Evolutionary conservation across 2,888 invertebrate genomes (phyloP), one percentile per base, ranked within the genome.

Genomic region (Scelioninae gen. 1): DNA sequence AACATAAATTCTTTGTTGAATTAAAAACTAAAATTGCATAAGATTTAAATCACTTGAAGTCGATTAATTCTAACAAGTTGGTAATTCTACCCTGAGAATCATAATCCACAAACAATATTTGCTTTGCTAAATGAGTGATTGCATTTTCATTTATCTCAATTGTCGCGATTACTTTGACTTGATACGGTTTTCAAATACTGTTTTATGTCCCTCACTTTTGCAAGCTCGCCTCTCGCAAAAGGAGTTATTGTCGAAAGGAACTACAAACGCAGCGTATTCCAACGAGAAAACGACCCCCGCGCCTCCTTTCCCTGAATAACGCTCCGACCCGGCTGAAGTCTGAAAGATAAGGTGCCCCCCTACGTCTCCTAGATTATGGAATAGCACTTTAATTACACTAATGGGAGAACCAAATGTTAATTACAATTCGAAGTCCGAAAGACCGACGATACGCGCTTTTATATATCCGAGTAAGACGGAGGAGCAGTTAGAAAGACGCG

Each of bases 361-460:
- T 88, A 84, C 89, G 88, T 89, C 91, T 91, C 93, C 93, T 93
- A 93, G 93, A 94, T 94, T 94, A 94, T 93, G 93, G 93, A 94
- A 94, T 93, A 94, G 94, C 94, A 94, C 94, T 95, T 95, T 95
- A 95, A 95, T 95, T 95, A 95, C 94, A 94, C 95, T 95, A 95
- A 95, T 95, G 95, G 95, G 93, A 93, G 94, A 94, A 94, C 94
- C 94, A 94, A 94, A 94, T 95, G 95, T 95, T 95, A 95, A 95
- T 95, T 95, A 95, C 94, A 93, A 94, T 94, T 94, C 94, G 94
- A 94, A 94, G 94, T 93, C 94, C 93, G 93, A 93, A 93, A 93
- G 93, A 94, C 93, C 93, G 93, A 92, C 91, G 89, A 91, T 91
- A 91, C 91, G 92, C 91, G 84, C 86, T 84, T 72, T 69, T 49